Evolutionary conservation across 2,113 vertebrate species (phyloP).

Genomic region (Ciconia stormi): DNA sequence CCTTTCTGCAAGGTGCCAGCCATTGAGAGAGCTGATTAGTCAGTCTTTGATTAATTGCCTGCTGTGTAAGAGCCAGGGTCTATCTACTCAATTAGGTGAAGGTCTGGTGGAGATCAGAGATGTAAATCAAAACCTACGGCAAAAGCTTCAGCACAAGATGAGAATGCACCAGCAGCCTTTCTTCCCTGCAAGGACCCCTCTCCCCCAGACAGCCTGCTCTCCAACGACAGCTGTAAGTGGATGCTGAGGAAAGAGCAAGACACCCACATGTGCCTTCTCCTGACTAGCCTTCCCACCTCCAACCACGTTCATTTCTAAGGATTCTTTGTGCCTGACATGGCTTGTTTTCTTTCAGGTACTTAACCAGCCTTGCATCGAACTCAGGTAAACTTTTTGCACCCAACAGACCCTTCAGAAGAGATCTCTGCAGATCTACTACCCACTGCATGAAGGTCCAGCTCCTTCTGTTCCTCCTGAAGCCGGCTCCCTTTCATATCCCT

Average conservation of each 20-base stretch:
- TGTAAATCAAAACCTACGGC: conserved; percentile 34
- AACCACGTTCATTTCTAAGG: not conserved
- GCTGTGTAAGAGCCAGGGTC: conserved; percentile 47
- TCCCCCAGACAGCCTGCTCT: not conserved
- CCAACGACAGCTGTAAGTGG: not conserved
- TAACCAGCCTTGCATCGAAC: not conserved
- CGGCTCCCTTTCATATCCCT: not conserved
- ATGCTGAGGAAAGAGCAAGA: not conserved
- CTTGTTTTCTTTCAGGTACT: not conserved
- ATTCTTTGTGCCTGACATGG: not conserved
- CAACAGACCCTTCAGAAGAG: not conserved
- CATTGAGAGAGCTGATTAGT: conserved; percentile 8
- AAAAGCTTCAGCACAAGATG: not conserved
- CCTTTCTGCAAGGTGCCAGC: conserved; percentile 29
- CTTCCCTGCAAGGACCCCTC: not conserved
- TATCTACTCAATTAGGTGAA: conserved; percentile 53
- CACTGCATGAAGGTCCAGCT: not conserved
- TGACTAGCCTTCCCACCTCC: not conserved
- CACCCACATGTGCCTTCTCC: not conserved
- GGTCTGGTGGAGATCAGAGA: conserved; percentile 40
- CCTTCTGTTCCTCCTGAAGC: not conserved
- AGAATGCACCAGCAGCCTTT: not conserved
- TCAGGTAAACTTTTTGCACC: not conserved
- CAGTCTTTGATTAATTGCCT: conserved; percentile 53
- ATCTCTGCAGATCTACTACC: not conserved